These are phyloP conservation scores for Forpus xanthops DNA, from an alignment of 2,797 vertebrate species.

Conservation along the genomic window DNA sequence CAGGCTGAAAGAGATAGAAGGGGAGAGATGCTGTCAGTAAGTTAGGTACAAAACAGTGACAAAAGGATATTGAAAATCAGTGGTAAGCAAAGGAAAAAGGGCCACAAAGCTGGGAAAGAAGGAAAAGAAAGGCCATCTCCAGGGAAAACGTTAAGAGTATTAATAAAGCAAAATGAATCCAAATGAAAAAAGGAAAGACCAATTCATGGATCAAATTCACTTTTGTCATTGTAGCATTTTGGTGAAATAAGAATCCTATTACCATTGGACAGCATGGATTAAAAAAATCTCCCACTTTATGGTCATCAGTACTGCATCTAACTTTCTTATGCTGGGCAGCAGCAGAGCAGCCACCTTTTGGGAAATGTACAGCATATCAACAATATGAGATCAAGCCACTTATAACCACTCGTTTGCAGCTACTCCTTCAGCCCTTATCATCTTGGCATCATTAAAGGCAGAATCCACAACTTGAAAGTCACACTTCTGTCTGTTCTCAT, in stretches of 20 bases:
- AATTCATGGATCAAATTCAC: not conserved
- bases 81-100: not conserved
- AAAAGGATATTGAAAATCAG: not conserved
- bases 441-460: not conserved
- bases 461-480: not conserved
- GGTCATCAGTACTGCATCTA: too few relatives aligned
- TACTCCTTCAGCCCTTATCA: not conserved
- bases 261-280: not conserved
- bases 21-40: not conserved
- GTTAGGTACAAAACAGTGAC: not conserved
- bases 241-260: not conserved
- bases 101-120: not conserved
- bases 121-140: not conserved
- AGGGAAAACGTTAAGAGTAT: not conserved
- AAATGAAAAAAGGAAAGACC: not conserved
- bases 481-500: not conserved
- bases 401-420: not conserved
- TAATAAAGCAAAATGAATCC: not conserved
- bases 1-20: not conserved
- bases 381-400: not conserved
- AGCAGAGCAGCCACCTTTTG: not conserved
- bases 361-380: accelerated
- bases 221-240: not conserved
- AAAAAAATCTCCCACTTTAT: accelerated
- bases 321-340: not conserved